Base-by-base conservation (phyloP, 2,888 invertebrate genomes). In the Diplolepis rosae region DNA sequence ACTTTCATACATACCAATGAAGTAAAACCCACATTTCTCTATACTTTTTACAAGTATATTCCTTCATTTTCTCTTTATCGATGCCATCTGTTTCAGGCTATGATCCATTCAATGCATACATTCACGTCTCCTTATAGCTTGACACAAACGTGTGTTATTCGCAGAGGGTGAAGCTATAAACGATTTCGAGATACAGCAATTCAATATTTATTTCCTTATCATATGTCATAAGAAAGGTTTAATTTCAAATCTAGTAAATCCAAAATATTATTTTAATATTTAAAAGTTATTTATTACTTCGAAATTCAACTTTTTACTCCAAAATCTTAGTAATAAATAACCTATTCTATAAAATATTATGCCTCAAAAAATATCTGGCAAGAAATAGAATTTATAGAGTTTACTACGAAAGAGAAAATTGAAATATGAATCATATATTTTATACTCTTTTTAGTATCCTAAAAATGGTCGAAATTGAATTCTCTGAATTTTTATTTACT, bases 21-120 rank as follows among this genome's bases (percentile, higher is more conserved):
- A 6, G 24, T 7, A 39, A 27, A 18, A n/a, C n/a, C 39, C 24
- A n/a, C 24, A 61, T 61, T 61, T 15, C 2, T 6, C 61, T 39
- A 35, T 39, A 0, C 15, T n/a, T n/a, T 35, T 39, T n/a, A 35
- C 35, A 56, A 35, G 39, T 61, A 61, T 39, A 61, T 39, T 39
- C n/a, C 24, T 39, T 39, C 61, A 61, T 61, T 61, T 61, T 39
- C 39, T 61, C 35, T 61, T 39, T 61, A 61, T 61, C 39, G 61
- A 39, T 24, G 61, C 61, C 61, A 39, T 61, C 61, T 39, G 61
- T 61, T 39, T 61, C 61, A 61, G n/a, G 61, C 61, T 7, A 61
- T 61, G 39, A 39, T 61, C 15, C 39, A 39, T 61, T 9, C 39
- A 24, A 61, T 61, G 61, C 39, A 61, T 61, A 39, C 22, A 61